Conservation (phyloP, 2,113 vertebrate species). For the Centropristis striata region DNA sequence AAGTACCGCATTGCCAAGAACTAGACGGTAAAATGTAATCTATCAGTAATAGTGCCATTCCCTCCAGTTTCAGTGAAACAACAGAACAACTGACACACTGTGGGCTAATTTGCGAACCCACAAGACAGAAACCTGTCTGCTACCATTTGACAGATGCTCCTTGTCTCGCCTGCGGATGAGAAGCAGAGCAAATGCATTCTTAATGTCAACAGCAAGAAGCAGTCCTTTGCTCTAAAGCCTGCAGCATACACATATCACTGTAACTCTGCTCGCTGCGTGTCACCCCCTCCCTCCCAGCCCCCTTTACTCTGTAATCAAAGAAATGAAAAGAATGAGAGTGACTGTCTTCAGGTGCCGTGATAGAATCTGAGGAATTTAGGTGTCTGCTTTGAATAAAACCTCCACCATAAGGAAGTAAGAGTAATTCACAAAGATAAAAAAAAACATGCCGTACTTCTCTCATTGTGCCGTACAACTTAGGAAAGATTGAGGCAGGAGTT, state of each 20-base stretch:
- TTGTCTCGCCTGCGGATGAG: constrained; percentile 46
- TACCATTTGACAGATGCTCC: constrained; percentile 64
- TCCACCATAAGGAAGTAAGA: not conserved
- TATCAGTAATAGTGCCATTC: constrained; percentile 13
- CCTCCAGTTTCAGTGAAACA: constrained; percentile 16
- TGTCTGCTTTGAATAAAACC: constrained; percentile 44
- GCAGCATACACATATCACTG: constrained; percentile 39
- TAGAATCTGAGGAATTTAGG: constrained; percentile 29
- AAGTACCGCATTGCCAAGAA: not conserved
- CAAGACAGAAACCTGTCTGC: constrained; percentile 59
- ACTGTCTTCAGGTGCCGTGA: constrained; percentile 20
- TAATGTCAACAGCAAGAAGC: constrained; percentile 56
- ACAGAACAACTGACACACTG: constrained; percentile 36
- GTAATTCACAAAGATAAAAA: constrained; percentile 9
- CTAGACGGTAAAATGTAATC: not conserved
- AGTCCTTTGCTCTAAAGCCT: constrained; percentile 63
- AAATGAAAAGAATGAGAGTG: constrained; percentile 16
- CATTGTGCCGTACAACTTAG: constrained; percentile 11
- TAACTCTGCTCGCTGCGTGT: constrained; percentile 5
- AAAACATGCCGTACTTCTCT: constrained; percentile 4
- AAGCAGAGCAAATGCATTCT: constrained; percentile 58
- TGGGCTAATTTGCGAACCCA: constrained; percentile 57
- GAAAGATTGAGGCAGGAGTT: not conserved
- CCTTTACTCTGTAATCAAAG: constrained; percentile 22
- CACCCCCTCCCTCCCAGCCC: not conserved